A percentile compares a stretch with the other conserved stretches of the same genome.
phyloP scores from a whole-genome alignment of 1,140 invertebrate species.

The Harlomillsia oculata region DNA sequence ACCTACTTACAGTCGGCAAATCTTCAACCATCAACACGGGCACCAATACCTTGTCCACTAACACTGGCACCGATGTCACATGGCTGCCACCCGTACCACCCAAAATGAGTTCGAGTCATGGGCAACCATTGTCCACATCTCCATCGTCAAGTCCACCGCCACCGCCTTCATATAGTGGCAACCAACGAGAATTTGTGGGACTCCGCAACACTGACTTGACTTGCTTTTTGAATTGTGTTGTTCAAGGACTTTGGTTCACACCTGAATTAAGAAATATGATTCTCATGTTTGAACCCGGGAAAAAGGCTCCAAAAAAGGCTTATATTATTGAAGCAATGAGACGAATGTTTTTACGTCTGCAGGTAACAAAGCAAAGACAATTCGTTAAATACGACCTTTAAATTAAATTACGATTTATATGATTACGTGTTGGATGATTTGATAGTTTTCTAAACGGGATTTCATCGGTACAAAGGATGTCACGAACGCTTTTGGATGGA shows the following conservation, averaged over 20 bases:
- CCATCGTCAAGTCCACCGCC: too few species aligned
- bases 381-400: not conserved
- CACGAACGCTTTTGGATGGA: slow-evolving; percentile 85
- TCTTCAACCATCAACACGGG: too few species aligned
- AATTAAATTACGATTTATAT: not conserved
- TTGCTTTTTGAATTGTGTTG: slow-evolving; percentile 80
- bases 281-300: slow-evolving; percentile 76
- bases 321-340: slow-evolving; percentile 82
- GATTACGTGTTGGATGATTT: slow-evolving; percentile 34
- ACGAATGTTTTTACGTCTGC: slow-evolving; percentile 75
- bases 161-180: too few species aligned
- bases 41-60: too few species aligned
- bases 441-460: slow-evolving; percentile 57
- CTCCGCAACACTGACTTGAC: slow-evolving; percentile 91
- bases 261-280: slow-evolving; percentile 88
- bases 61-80: too few species aligned
- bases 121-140: too few species aligned
- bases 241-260: slow-evolving; percentile 86
- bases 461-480: slow-evolving; percentile 80
- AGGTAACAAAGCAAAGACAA: slow-evolving; percentile 38
- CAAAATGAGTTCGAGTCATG: too few species aligned
- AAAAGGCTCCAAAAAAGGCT: slow-evolving; percentile 48
- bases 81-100: too few species aligned
- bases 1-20: too few species aligned
- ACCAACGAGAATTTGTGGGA: slow-evolving; percentile 68